These are phyloP conservation scores for Kryphioiulus occultus DNA, from an alignment of 2,888 invertebrate species.

Conservation along the genomic window DNA sequence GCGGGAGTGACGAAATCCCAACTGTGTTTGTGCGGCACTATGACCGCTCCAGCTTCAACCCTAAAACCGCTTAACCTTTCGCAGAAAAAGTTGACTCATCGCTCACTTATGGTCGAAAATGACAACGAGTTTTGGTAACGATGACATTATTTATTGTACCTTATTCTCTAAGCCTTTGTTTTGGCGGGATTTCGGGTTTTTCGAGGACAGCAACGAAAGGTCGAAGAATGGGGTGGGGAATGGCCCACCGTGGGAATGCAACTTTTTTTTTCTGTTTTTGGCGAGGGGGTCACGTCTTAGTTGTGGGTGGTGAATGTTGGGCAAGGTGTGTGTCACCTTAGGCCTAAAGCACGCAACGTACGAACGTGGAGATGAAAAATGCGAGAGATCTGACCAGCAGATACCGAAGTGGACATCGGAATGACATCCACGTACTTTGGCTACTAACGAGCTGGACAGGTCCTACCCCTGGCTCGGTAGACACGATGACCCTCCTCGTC, in stretches of 20 bases:
- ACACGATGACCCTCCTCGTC: slow-evolving; percentile 13
- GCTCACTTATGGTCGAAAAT: neutral
- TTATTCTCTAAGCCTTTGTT: neutral
- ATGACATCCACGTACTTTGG: slow-evolving; percentile 28
- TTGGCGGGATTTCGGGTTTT: neutral
- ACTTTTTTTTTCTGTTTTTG: neutral
- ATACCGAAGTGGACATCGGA: neutral
- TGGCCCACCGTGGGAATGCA: slow-evolving; percentile 14
- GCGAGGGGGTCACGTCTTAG: neutral
- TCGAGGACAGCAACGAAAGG: no score
- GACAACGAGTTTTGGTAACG: neutral
- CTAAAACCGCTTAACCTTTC: neutral
- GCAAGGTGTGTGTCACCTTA: slow-evolving; percentile 20
- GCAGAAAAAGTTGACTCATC: neutral
- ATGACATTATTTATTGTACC: slow-evolving; percentile 3
- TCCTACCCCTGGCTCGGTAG: slow-evolving; percentile 22
- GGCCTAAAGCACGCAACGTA: neutral
- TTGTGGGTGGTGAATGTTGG: neutral
- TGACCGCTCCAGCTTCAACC: no score
- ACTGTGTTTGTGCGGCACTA: neutral
- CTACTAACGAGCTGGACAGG: slow-evolving; percentile 25
- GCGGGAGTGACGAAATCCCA: slow-evolving; percentile 6
- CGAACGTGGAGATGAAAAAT: neutral
- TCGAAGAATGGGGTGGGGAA: neutral
- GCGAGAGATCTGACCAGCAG: neutral